These are phyloP conservation scores for Aurelia coerulea DNA, from an alignment of 30 jellyfish, hydroid and myxozoan species.

Conservation along the genomic window DNA sequence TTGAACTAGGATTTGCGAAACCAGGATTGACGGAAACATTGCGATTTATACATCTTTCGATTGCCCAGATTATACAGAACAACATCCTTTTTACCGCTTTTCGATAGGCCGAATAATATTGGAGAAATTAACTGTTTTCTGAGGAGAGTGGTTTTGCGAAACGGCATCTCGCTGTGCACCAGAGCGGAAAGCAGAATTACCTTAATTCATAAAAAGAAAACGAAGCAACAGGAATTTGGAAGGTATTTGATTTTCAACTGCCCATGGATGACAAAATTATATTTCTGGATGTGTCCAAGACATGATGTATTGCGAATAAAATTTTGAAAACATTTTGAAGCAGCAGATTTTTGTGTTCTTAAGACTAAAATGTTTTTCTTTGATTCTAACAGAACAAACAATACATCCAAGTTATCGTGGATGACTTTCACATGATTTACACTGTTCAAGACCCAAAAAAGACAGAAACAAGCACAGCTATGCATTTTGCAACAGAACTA, in stretches of 20 bases:
- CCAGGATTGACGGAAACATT: too few species aligned
- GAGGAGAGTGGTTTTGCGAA: too few species aligned
- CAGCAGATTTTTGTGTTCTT: background rate
- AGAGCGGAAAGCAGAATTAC: too few species aligned
- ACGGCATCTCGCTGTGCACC: too few species aligned
- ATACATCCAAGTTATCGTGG: conserved; percentile 23
- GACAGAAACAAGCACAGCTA: conserved; percentile 22
- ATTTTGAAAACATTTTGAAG: background rate
- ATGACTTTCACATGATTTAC: conserved; percentile 12
- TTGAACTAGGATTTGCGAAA: too few species aligned
- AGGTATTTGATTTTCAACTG: background rate
- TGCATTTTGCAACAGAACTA: conserved; percentile 25
- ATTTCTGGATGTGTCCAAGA: background rate
- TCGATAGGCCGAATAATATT: too few species aligned
- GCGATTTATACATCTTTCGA: too few species aligned
- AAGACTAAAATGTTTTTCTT: background rate
- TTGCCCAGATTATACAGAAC: too few species aligned
- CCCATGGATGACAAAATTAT: background rate
- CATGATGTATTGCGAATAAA: too few species aligned
- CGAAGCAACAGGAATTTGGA: background rate
- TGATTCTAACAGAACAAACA: conserved; percentile 18
- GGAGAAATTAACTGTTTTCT: too few species aligned
- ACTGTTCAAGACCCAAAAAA: conserved; percentile 20
- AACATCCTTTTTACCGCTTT: too few species aligned
- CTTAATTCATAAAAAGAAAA: background rate